Evolutionary conservation across 37 sponge, comb jelly and placozoan genomes (phyloP).

Genomic region (Ephydatia muelleri): DNA sequence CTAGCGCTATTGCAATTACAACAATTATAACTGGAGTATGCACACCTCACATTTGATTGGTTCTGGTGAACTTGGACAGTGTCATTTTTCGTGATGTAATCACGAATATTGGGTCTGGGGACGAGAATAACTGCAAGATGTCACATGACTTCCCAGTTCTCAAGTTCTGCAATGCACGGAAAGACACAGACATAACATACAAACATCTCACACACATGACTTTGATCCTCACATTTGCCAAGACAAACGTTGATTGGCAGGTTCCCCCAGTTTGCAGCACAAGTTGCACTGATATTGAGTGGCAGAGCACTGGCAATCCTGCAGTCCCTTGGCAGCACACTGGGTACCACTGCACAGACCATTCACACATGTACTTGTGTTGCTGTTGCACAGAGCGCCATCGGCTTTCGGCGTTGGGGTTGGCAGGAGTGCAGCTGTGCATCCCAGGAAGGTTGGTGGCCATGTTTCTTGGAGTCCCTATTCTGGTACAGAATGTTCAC

Average conservation of each 20-base stretch:
- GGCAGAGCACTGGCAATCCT: conserved; percentile 35
- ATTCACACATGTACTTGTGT: conserved; percentile 49
- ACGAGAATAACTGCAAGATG: too few relatives aligned
- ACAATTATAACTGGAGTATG: too few relatives aligned
- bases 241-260: background rate
- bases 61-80: too few relatives aligned
- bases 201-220: background rate
- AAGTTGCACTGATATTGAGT: conserved; percentile 7
- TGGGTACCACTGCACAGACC: conserved; percentile 68
- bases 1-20: too few relatives aligned
- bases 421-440: too few relatives aligned
- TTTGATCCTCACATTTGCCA: background rate
- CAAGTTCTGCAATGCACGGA: background rate
- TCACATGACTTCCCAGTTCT: conserved; percentile 50
- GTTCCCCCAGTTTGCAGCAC: background rate
- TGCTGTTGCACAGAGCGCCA: conserved; percentile 46
- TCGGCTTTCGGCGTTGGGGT: conserved; percentile 2
- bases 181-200: background rate
- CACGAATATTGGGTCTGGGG: too few relatives aligned
- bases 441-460: too few relatives aligned
- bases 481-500: too few relatives aligned
- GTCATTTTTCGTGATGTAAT: too few relatives aligned
- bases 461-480: too few relatives aligned
- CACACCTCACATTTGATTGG: too few relatives aligned
- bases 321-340: conserved; percentile 15